Conservation (phyloP, 2,797 vertebrate species). For the Diplodus sargus region DNA sequence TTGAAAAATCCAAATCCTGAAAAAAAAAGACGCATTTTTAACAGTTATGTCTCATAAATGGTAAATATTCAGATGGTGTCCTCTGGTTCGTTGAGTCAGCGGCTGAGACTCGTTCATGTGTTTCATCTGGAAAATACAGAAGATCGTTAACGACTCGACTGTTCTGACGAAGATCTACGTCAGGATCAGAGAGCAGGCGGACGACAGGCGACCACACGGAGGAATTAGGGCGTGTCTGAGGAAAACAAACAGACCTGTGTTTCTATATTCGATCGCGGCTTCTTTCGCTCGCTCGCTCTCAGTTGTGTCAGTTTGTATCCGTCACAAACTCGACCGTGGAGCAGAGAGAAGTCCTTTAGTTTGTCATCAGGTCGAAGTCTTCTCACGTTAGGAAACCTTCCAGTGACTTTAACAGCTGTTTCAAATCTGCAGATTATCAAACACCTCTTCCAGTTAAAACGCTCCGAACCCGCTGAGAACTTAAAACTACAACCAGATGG, state of each 20-base stretch:
- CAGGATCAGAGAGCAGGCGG: neutral
- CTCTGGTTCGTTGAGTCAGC: too few species aligned
- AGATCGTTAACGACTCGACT: neutral
- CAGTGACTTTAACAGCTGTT: too few species aligned
- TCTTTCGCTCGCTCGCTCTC: neutral
- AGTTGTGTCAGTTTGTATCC: neutral
- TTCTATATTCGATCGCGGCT: neutral
- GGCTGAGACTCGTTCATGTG: too few species aligned
- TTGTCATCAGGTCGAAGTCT: too few species aligned
- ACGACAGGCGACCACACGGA: neutral
- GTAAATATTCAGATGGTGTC: too few species aligned
- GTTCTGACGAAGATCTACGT: neutral
- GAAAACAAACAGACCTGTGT: neutral
- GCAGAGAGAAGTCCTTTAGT: too few species aligned
- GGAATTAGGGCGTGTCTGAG: neutral
- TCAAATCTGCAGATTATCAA: too few species aligned
- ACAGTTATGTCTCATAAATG: too few species aligned
- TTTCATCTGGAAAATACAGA: neutral
- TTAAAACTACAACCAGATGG: too few species aligned
- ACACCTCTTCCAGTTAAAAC: neutral
- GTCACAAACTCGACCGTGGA: neutral
- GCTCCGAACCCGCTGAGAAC: neutral
- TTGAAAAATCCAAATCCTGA: too few species aligned
- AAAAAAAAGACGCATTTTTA: too few species aligned
- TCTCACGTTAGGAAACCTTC: too few species aligned